Conservation (phyloP, 2,888 invertebrate genomes). For the Notocelia uddmanniana region DNA sequence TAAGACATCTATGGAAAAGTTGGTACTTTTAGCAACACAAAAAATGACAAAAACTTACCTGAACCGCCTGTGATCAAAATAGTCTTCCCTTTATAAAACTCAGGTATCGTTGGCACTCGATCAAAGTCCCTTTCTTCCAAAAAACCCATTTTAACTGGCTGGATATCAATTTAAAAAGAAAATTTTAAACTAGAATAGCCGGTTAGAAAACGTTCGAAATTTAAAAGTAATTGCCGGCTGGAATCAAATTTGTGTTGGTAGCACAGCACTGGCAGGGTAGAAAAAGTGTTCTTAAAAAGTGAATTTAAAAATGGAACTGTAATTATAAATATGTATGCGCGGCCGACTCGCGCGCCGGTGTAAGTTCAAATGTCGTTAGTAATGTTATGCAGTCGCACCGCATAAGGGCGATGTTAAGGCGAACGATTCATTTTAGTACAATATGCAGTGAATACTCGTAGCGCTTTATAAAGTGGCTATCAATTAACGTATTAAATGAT, state of each 20-base stretch:
- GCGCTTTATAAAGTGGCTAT: too few species aligned
- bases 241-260: too few species aligned
- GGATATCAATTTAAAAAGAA: neutral
- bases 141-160: slow-evolving; percentile 61
- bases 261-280: neutral
- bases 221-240: too few species aligned
- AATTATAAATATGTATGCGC: neutral
- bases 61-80: slow-evolving; percentile 94
- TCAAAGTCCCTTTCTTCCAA: slow-evolving; percentile 63
- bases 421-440: neutral
- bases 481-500: too few species aligned
- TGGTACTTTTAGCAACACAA: too few species aligned
- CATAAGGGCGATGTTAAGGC: slow-evolving; percentile 22
- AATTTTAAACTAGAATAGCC: neutral
- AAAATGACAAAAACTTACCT: slow-evolving; percentile 61
- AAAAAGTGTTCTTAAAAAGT: neutral
- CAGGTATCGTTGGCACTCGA: slow-evolving; percentile 77
- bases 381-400: slow-evolving; percentile 13
- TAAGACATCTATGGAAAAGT: too few species aligned
- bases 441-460: too few species aligned
- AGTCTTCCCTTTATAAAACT: slow-evolving; percentile 89
- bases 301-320: neutral
- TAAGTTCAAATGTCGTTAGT: slow-evolving; percentile 39
- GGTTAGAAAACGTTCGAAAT: neutral
- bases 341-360: slow-evolving; percentile 12